Percentiles rank a stretch among this genome's conserved stretches.
Conservation (phyloP, 2,113 vertebrate species). For the Esox niger region DNA sequence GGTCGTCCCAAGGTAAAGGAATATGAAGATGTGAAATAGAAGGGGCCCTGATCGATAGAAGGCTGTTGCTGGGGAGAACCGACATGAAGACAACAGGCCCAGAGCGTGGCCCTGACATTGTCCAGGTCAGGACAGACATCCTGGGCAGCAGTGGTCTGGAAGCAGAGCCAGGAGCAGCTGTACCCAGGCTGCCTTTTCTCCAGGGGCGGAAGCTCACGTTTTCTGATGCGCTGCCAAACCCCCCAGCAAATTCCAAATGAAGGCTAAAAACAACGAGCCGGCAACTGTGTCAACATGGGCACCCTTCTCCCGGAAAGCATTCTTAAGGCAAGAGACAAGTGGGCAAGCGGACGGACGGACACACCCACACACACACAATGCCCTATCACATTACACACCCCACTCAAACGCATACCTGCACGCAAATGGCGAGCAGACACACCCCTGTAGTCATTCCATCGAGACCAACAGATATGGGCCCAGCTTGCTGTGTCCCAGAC, state of each 20-base stretch:
- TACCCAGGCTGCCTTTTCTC: conserved; percentile 40
- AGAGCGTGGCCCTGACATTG: conserved; percentile 5
- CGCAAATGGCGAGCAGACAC: conserved; percentile 54
- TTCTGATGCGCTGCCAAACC: conserved; percentile 26
- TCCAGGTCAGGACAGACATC: conserved; percentile 49
- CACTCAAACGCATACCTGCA: conserved; percentile 70
- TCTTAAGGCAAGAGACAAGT: conserved; percentile 51
- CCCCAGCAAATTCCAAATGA: conserved; percentile 63
- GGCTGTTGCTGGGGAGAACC: conserved; percentile 1
- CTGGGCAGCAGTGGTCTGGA: conserved; percentile 30
- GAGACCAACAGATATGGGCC: conserved; percentile 44
- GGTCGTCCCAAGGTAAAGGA: background rate
- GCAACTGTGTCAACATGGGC: conserved; percentile 74
- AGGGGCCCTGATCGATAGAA: background rate
- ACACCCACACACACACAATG: conserved; percentile 42
- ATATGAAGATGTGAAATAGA: background rate
- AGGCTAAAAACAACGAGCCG: conserved; percentile 68
- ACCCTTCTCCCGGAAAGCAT: conserved; percentile 57
- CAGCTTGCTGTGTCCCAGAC: conserved; percentile 50
- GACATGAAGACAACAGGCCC: conserved; percentile 9
- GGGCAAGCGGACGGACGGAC: background rate
- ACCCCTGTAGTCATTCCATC: conserved; percentile 27
- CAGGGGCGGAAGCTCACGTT: conserved; percentile 63
- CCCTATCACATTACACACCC: conserved; percentile 56
- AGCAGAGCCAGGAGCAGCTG: conserved; percentile 62